Percentiles rank a stretch among this genome's conserved stretches.
Evolutionary conservation across 2,113 vertebrate genomes (phyloP).

Genomic region (Canis aureus): DNA sequence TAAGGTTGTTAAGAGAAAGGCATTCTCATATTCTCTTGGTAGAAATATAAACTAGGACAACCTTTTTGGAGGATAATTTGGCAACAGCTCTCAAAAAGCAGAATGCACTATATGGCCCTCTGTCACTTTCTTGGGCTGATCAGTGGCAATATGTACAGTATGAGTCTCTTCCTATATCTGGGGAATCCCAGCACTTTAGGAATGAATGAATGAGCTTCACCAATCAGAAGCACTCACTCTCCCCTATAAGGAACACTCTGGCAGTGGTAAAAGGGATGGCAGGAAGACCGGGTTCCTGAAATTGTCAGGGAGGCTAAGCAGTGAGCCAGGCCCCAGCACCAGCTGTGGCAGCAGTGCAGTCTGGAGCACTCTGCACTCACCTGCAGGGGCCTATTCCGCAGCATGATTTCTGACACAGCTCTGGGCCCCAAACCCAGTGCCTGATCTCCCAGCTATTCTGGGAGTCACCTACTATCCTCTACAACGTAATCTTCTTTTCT

Average conservation of each 20-base stretch:
- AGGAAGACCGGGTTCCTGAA: background rate
- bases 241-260: background rate
- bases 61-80: conserved; percentile 14
- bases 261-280: background rate
- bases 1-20: background rate
- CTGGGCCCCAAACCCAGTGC: background rate
- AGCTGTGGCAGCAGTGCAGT: accelerated
- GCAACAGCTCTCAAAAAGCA: conserved; percentile 28
- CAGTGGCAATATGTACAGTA: background rate
- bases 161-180: background rate
- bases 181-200: background rate
- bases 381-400: background rate
- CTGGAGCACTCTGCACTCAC: background rate
- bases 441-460: background rate
- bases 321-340: background rate
- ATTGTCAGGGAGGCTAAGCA: background rate
- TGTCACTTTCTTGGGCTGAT: background rate
- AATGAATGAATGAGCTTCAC: background rate
- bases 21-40: background rate
- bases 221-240: background rate
- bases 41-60: background rate
- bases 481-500: background rate
- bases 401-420: background rate
- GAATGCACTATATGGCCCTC: background rate
- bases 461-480: background rate